Base-by-base conservation (phyloP, 2,797 vertebrate genomes). In the Gymnothorax javanicus region DNA sequence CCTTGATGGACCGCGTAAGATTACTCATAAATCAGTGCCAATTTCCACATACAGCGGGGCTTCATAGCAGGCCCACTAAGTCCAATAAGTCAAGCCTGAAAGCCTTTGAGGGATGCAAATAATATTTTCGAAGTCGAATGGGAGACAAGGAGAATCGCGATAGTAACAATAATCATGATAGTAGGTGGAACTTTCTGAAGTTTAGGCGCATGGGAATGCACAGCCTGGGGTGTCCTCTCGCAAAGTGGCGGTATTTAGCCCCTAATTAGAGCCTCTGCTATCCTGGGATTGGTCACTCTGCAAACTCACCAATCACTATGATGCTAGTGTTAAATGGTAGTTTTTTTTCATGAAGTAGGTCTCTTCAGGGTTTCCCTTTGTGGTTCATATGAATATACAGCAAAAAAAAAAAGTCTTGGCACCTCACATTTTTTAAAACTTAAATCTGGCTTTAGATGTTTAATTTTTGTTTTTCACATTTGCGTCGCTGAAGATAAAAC, bases 261-360 rank as follows among this genome's bases (percentile, higher is more conserved):
- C 93, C 91, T 95, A 93, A 94, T 95, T 96, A 94, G 93, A 92
- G 89, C 93, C 91, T 91, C 87, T 91, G 89, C 90, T 93, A 92
- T 91, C 90, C 93, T 91, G 91, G 90, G 92, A 93, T 92, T 93
- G 93, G 93, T 93, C 93, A 89, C 90, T 92, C 57, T 7, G 88
- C 27, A 73, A 15, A 67, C 90, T 82, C 84, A n/a, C 15, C 62
- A 69, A 7, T 84, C 33, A 25, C 71, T 12, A 17, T 58, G 52
- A 56, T 1, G 15, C 17, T 17, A 85, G n/a, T 56, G 67, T 17
- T 84, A 64, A 62, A 50, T 11, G 50, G 4, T 83, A 6, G 4
- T 23, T 71, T 71, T 27, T 27, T 25, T 27, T 71, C 67, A 43
- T 43, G 33, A 43, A 43, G 33, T 43, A 43, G 33, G 2, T 43